Percentiles rank a stretch among this genome's conserved stretches.
These are phyloP conservation scores for Pituophis catenifer DNA, from an alignment of 2,113 vertebrate species.

Conservation along the genomic window DNA sequence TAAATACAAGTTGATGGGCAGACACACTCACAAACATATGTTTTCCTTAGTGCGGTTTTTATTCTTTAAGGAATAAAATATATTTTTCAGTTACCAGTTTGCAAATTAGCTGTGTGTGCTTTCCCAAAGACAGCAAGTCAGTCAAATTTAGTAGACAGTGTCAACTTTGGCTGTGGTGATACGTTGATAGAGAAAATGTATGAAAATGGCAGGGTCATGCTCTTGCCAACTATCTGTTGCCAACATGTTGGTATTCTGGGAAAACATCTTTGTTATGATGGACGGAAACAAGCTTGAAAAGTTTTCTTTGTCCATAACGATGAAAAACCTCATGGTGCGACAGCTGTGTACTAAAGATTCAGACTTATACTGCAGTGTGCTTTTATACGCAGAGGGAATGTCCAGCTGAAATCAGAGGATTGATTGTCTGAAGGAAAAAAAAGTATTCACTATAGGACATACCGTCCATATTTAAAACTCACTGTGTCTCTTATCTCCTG, in stretches of 20 bases:
- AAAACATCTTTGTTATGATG: constrained; percentile 27
- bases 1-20: not conserved
- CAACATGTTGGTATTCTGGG: constrained; percentile 1
- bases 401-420: not conserved
- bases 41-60: not conserved
- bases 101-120: not conserved
- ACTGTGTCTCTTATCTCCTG: not conserved
- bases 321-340: not conserved
- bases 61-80: not conserved
- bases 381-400: not conserved
- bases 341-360: constrained; percentile 13
- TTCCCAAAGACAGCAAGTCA: not conserved
- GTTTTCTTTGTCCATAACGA: constrained; percentile 15
- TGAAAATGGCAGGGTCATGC: constrained; percentile 56
- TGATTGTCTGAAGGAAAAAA: not conserved
- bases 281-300: constrained; percentile 16
- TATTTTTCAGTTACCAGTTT: not conserved
- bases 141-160: constrained; percentile 19
- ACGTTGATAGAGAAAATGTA: constrained; percentile 15
- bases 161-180: not conserved
- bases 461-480: not conserved
- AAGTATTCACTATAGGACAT: not conserved
- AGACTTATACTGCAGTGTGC: not conserved
- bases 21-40: not conserved
- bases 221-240: constrained; percentile 46